These are phyloP conservation scores for Diplodus sargus DNA, from an alignment of 2,797 vertebrate genomes.

Conservation along the genomic window DNA sequence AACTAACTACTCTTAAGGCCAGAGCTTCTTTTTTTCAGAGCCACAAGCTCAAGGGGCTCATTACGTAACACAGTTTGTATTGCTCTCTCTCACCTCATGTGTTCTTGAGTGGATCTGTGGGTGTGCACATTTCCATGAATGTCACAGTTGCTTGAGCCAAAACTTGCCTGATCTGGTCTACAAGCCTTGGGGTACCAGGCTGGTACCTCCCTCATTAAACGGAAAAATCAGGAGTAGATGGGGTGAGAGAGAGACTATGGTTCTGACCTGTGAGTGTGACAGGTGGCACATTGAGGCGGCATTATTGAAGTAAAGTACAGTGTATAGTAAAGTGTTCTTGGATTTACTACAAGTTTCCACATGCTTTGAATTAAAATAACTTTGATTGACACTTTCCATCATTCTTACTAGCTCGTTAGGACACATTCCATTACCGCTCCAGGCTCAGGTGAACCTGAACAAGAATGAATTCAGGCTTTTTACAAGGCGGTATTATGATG, in stretches of 20 bases:
- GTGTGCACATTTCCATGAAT: slow-evolving; percentile 29
- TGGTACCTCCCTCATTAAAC: slow-evolving; percentile 43
- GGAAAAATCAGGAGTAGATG: slow-evolving; percentile 10
- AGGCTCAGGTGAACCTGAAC: not conserved
- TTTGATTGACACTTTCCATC: not conserved
- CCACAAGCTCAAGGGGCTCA: slow-evolving; percentile 13
- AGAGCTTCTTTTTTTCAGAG: not conserved
- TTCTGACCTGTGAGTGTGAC: slow-evolving; percentile 11
- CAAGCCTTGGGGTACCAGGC: slow-evolving; percentile 51
- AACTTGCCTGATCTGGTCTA: slow-evolving; percentile 61
- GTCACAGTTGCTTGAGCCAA: slow-evolving; percentile 41
- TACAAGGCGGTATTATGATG: not conserved
- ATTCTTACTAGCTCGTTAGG: not conserved
- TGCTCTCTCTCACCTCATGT: slow-evolving; percentile 15
- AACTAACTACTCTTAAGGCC: not conserved
- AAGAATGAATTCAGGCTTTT: not conserved
- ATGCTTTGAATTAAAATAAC: not conserved
- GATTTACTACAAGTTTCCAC: not conserved
- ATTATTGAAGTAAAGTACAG: slow-evolving; percentile 5
- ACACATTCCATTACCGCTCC: not conserved
- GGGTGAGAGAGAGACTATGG: not conserved
- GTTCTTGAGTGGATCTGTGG: slow-evolving; percentile 11
- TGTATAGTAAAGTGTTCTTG: not conserved
- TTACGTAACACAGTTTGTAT: slow-evolving; percentile 34
- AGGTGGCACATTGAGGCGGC: not conserved